Percentiles rank a stretch among this genome's conserved stretches.
phyloP scores from a whole-genome alignment of 1,140 invertebrate species.

The Trichogramma pretiosum region DNA sequence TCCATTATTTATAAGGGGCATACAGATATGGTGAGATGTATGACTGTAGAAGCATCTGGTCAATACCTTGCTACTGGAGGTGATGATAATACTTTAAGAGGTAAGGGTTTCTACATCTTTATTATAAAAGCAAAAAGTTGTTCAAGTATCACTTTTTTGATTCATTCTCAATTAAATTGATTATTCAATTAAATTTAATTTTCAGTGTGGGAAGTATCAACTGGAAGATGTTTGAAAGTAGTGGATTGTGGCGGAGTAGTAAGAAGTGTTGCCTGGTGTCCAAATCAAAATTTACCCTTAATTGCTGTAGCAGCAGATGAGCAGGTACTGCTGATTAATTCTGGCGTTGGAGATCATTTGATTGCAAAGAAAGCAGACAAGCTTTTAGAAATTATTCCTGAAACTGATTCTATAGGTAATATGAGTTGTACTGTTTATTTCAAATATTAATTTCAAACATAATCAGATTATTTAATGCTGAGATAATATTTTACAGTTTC shows the following conservation, averaged over 20 bases:
- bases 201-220: constrained; percentile 82
- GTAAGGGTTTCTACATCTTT: too few relatives aligned
- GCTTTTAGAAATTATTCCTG: constrained; percentile 62
- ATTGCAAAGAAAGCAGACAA: constrained; percentile 70
- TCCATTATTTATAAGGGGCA: constrained; percentile 83
- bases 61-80: constrained; percentile 89
- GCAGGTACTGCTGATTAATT: constrained; percentile 73
- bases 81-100: constrained; percentile 84
- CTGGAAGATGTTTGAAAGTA: constrained; percentile 82
- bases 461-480: background rate
- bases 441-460: too few relatives aligned
- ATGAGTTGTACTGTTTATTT: constrained; percentile 15
- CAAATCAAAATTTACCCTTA: constrained; percentile 71
- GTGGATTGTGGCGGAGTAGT: constrained; percentile 68
- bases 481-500: constrained; percentile 42
- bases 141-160: constrained; percentile 7
- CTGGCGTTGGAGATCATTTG: constrained; percentile 74
- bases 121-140: too few relatives aligned
- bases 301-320: constrained; percentile 71
- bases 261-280: constrained; percentile 85
- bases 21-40: constrained; percentile 74
- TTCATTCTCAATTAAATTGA: constrained; percentile 4
- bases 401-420: constrained; percentile 48
- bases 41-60: constrained; percentile 76
- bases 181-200: constrained; percentile 14